Evolutionary conservation across 2,797 vertebrate species (phyloP), one percentile per base, ranked within the genome.

Genomic region (Oryzias dopingdopingensis): DNA sequence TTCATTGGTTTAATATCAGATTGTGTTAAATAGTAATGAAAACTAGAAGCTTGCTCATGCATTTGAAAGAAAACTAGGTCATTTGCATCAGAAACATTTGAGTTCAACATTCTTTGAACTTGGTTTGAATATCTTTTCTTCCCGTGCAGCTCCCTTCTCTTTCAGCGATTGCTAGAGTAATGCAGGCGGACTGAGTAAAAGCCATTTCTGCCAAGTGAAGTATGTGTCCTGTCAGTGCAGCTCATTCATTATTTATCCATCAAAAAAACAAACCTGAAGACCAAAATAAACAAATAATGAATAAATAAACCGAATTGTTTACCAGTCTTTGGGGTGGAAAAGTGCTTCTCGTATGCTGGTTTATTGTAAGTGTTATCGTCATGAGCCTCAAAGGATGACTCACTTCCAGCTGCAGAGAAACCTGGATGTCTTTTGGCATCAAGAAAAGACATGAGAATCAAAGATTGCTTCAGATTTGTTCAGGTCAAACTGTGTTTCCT

Each of bases 231-330:
- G 80, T 90, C 88, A 90, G 82, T 60, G 82, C 70, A 54, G 74
- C 86, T 89, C 87, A 89, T 92, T 87, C 80, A 91, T 90, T 90
- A 91, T 92, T 90, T 87, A 91, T 88, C 82, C 82, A 88, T 90
- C 86, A 86, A 79, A 37, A 32, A 88, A 88, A 86, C 77, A 84
- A 89, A 90, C 83, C 77, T 83, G 59, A 43, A 76, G 71, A 76
- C 59, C 57, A 66, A 57, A 77, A 79, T 74, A 77, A 67, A 80
- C 77, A 74, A 76, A 13, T 12, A 37, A 44, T 16, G 44, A 66
- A 79, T 78, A 76, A 78, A 65, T 78, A 79, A 75, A 76, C 72
- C 72, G 87, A 85, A 83, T 86, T 86, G 82, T 85, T 88, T 88
- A 89, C 79, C 76, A 79, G 65, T 75, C 75, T 76, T 37, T 71